phyloP scores from a whole-genome alignment of 1,140 invertebrate species.

The Hyphantria cunea region DNA sequence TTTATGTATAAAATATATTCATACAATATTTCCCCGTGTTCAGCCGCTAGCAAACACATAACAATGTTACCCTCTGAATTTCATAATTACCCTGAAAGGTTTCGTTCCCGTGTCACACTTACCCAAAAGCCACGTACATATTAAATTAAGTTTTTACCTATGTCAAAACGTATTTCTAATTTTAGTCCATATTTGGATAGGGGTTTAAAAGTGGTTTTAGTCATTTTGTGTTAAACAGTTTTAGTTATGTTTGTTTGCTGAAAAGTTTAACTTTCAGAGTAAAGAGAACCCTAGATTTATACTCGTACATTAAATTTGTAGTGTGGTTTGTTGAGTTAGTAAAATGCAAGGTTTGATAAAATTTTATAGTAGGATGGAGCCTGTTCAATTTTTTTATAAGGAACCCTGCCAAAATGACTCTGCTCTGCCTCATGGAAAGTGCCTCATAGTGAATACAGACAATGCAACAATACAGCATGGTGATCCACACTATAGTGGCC shows the following conservation, averaged over 20 bases:
- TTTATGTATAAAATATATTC: neutral
- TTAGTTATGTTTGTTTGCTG: neutral
- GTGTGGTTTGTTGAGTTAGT: too few species aligned
- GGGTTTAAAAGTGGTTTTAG: neutral
- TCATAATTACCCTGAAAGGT: constrained; percentile 3
- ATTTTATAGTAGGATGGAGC: too few species aligned
- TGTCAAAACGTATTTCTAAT: neutral
- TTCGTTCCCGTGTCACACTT: neutral
- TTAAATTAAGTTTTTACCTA: constrained; percentile 11
- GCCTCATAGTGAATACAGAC: too few species aligned
- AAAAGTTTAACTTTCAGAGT: neutral
- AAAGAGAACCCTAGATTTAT: too few species aligned
- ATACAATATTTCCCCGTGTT: constrained; percentile 1
- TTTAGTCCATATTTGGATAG: neutral
- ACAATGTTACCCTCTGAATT: constrained; percentile 5
- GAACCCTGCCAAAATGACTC: too few species aligned
- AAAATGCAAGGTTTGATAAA: too few species aligned
- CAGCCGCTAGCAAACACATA: constrained; percentile 4
- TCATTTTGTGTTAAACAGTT: neutral
- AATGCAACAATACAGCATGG: too few species aligned
- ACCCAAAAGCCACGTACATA: neutral
- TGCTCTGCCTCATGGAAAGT: too few species aligned
- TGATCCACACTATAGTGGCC: too few species aligned
- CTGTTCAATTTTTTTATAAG: too few species aligned
- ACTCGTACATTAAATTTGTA: too few species aligned